phyloP scores from a whole-genome alignment of 1,140 invertebrate species.

The Hycleus phaleratus region DNA sequence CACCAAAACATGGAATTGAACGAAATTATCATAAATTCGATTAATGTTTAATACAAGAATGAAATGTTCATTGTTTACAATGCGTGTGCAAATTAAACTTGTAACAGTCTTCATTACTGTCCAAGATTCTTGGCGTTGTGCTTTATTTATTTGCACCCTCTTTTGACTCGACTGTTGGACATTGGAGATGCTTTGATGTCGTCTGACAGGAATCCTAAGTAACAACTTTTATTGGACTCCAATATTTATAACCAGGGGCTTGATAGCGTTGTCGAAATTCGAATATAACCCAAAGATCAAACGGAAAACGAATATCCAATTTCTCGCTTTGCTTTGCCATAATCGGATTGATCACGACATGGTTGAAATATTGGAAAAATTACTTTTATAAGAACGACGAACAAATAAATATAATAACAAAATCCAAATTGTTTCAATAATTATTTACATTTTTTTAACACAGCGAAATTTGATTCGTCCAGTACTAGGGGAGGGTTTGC shows the following conservation, averaged over 20 bases:
- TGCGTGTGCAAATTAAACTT: too few species aligned
- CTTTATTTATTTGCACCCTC: slow-evolving; percentile 27
- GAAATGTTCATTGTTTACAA: too few species aligned
- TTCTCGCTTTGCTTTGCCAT: slow-evolving; percentile 19
- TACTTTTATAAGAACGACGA: too few species aligned
- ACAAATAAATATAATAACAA: neutral
- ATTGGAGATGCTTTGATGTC: slow-evolving; percentile 30
- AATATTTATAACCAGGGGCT: slow-evolving; percentile 38
- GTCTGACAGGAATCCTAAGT: slow-evolving; percentile 35
- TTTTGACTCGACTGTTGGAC: slow-evolving; percentile 8
- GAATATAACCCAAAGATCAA: slow-evolving; percentile 27
- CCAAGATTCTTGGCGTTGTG: neutral
- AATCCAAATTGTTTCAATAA: neutral
- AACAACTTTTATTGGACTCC: slow-evolving; percentile 41
- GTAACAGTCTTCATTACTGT: too few species aligned
- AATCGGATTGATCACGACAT: neutral
- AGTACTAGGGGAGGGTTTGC: too few species aligned
- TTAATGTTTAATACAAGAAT: too few species aligned
- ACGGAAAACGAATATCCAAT: slow-evolving; percentile 31
- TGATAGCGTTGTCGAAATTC: slow-evolving; percentile 20
- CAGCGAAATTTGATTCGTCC: too few species aligned
- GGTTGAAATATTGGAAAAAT: too few species aligned
- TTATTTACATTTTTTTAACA: too few species aligned
- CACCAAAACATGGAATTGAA: too few species aligned
- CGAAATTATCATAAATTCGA: too few species aligned